phyloP scores from a whole-genome alignment of 2,888 invertebrate species.

The Stegana nigrithorax region DNA sequence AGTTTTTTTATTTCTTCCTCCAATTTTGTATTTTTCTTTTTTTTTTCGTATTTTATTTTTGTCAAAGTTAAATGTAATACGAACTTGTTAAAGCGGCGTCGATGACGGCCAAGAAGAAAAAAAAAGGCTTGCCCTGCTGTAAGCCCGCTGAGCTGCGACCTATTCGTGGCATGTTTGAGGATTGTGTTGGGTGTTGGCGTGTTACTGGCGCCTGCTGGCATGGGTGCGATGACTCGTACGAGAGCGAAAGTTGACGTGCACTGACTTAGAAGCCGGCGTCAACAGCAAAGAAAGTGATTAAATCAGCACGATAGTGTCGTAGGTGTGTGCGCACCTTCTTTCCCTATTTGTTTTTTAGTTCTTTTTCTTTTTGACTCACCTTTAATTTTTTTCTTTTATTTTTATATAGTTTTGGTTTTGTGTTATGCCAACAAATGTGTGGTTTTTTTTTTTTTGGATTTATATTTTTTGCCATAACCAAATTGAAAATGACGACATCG shows the following conservation, averaged over 20 bases:
- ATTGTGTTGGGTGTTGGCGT: no score
- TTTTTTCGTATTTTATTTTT: no score
- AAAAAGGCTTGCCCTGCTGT: conserved; percentile 52
- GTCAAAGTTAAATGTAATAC: no score
- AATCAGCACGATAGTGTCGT: conserved; percentile 61
- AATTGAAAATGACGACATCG: conserved; percentile 59
- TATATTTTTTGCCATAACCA: conserved; percentile 35
- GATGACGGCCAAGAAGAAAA: conserved; percentile 4
- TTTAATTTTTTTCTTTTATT: conserved; percentile 42
- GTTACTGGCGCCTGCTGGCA: no score
- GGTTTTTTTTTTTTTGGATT: background rate
- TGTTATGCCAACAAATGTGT: background rate
- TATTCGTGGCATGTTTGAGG: conserved; percentile 13
- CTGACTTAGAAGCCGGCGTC: background rate
- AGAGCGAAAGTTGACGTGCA: conserved; percentile 55
- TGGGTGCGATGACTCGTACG: no score
- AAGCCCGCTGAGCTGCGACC: conserved; percentile 53
- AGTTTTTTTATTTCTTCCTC: no score
- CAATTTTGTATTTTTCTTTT: no score
- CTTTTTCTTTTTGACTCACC: conserved; percentile 46
- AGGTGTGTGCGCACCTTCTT: conserved; percentile 54
- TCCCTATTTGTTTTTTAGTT: no score
- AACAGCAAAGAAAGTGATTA: conserved; percentile 54
- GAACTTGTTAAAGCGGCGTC: no score
- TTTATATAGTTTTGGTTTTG: conserved; percentile 18